Base-by-base conservation (phyloP, 35 echinoderm and acorn worm species). In the Heliocidaris erythrogramma region DNA sequence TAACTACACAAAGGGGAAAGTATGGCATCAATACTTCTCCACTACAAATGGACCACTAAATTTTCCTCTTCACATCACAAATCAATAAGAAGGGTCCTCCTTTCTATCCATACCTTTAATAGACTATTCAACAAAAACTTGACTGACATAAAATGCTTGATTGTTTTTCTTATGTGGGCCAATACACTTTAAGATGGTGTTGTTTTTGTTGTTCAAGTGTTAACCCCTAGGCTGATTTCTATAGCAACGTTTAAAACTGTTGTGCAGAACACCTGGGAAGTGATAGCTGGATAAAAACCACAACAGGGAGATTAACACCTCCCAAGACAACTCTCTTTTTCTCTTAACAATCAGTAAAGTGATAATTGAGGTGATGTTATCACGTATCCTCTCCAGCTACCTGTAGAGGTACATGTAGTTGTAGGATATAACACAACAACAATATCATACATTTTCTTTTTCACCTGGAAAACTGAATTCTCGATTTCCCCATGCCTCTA, bases 181-280 rank as follows among this genome's bases (percentile, higher is more conserved):
- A 78, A 78, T 78, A 78, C 65, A 78, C 65, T 78, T n/a, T 78
- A 60, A 21, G 65, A 78, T 27, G 65, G 65, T 78, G 65, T 78
- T 78, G 65, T 78, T 78, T 78, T 78, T 78, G 65, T 78, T 27
- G 5, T 78, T 78, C 65, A 78, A 78, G 65, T 78, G 65, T 21
- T n/a, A 78, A 78, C 17, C 65, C 65, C 65, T n/a, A 78, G 65
- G 65, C 65, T 18, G 4, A 78, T 18, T 78, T 78, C 65, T 78
- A 78, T 78, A 78, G 65, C 65, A 78, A 78, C 21, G 21, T 27
- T 78, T 78, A 78, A 18, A 78, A n/a, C 65, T 78, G 65, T 78
- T n/a, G 65, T 78, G 21, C 8, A 27, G 65, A 18, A 24, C 65
- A 78, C 65, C 65, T 78, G 65, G 65, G 65, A 78, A n/a, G 7